Evolutionary conservation across 2,797 vertebrate genomes (phyloP), one percentile per base, ranked within the genome.

Genomic region (Crenuchus spilurus): DNA sequence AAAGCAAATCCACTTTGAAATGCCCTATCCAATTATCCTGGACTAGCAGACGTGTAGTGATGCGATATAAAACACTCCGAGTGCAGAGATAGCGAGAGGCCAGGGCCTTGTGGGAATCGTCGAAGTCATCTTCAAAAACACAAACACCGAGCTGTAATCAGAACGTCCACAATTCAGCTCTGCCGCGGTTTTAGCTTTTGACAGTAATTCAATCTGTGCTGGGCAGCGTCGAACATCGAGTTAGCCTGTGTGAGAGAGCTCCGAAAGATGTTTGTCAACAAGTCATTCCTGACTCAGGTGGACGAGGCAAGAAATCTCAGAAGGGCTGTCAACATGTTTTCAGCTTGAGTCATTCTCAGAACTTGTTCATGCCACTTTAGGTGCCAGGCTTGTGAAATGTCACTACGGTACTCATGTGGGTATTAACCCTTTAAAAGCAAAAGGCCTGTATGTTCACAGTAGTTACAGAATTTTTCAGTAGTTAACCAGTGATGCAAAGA

Each of bases 91-190:
- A 58, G 42, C 30, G 37, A 22, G 30, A 55, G 33, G 66, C 39
- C 24, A 16, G 31, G 39, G 37, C 60, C 51, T 48, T 35, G 13
- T 51, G 48, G 61, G 48, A 71, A 54, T 18, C 14, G 1, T 26
- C 39, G 16, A 37, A 28, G 24, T 57, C 33, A 37, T 74, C 54
- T 61, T 77, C 74, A 78, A 76, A 49, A 65, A 72, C 65, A 70
- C 55, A 65, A 49, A 66, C 64, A 58, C 39, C 51, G 35, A 55
- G 49, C 70, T 16, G 30, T 68, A 76, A 74, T 74, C 74, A 76
- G 44, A 66, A 80, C 65, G 41, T 74, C 55, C 66, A 49, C 31
- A 30, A 74, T 77, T 81, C 74, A 75, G 26, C 37, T 44, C 49
- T n/a, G 55, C 64, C 49, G 16, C 26, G 13, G n/a, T 80, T 76